phyloP scores from a whole-genome alignment of 2,888 invertebrate species.

The Conomelus anceps region DNA sequence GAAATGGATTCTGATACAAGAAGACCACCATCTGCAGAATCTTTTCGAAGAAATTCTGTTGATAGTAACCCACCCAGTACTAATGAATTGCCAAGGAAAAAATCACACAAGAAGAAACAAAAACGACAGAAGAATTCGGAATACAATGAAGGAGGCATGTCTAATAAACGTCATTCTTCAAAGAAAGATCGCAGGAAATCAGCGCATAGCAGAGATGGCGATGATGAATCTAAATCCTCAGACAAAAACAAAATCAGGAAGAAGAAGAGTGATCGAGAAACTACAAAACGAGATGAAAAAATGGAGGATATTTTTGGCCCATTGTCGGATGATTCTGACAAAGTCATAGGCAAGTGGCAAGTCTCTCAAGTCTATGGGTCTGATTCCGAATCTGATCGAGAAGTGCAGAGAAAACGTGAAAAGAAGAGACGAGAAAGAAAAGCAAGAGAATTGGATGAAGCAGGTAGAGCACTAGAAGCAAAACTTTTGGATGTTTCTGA shows the following conservation, averaged over 20 bases:
- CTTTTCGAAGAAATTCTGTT: constrained; percentile 30
- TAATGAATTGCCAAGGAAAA: constrained; percentile 49
- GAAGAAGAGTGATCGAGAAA: constrained; percentile 40
- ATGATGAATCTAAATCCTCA: constrained; percentile 41
- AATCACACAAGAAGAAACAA: constrained; percentile 74
- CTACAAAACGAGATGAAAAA: constrained; percentile 61
- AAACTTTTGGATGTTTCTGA: constrained; percentile 64
- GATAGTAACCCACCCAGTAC: constrained; percentile 26
- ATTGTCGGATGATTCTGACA: constrained; percentile 62
- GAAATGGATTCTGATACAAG: constrained; percentile 24
- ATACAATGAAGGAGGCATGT: constrained; percentile 45
- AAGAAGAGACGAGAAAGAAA: constrained; percentile 37
- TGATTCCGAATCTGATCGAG: constrained; percentile 45
- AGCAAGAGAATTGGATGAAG: constrained; percentile 61
- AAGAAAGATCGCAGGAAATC: constrained; percentile 43
- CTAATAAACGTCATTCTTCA: constrained; percentile 40
- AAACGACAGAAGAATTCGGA: constrained; percentile 65
- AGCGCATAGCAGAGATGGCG: constrained; percentile 34
- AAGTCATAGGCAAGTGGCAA: constrained; percentile 38
- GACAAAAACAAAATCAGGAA: constrained; percentile 42
- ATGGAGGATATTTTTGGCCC: constrained; percentile 87
- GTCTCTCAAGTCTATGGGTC: constrained; percentile 45
- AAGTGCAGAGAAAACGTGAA: constrained; percentile 37
- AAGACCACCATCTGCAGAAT: constrained; percentile 28
- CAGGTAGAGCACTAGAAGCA: constrained; percentile 74